Evolutionary conservation across 2,888 invertebrate genomes (phyloP), one percentile per base, ranked within the genome.

Genomic region (Pardosa pseudoannulata): DNA sequence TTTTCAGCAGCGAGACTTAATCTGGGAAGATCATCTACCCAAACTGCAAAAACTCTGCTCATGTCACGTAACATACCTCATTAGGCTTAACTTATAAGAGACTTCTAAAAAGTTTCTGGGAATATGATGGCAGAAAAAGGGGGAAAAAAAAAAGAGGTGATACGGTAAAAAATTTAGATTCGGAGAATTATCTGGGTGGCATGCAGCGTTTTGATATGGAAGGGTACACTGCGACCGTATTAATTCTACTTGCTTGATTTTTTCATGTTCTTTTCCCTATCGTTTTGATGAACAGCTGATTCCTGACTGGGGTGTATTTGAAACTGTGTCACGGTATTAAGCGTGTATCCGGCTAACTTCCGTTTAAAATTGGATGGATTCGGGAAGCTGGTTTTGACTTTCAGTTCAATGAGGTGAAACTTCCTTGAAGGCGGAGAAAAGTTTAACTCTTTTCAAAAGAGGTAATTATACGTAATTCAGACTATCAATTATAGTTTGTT

Each of bases 21-120:
- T 56, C 56, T 56, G 56, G 5, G 1, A 56, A 23, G 56, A 56
- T 56, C 23, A 56, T 56, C 56, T 56, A 19, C 5, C n/a, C 56
- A 56, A 56, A 56, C 6, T 1, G 23, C 41, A 46, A 46, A 46
- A 46, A 56, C 56, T 56, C 13, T 23, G 56, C 5, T n/a, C 50
- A 27, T 70, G 32, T 56, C 46, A n/a, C 29, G 31, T 72, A 56
- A 46, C 72, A 31, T 32, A 46, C 56, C 72, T 72, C 72, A 72
- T 72, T 72, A 72, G 72, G 50, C 46, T 19, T 23, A 56, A 50
- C 56, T n/a, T 32, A 56, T 19, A 19, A 56, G 56, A 13, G 72
- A 46, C 72, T 72, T 71, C n/a, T n/a, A 31, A 56, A 29, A 27
- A 27, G 39, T 46, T 72, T 72, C 29, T n/a, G 72, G 23, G 46